A percentile compares a stretch with the other conserved stretches of the same genome.
Evolutionary conservation across 2,797 vertebrate species (phyloP).

Genomic region (Sphenodon punctatus): DNA sequence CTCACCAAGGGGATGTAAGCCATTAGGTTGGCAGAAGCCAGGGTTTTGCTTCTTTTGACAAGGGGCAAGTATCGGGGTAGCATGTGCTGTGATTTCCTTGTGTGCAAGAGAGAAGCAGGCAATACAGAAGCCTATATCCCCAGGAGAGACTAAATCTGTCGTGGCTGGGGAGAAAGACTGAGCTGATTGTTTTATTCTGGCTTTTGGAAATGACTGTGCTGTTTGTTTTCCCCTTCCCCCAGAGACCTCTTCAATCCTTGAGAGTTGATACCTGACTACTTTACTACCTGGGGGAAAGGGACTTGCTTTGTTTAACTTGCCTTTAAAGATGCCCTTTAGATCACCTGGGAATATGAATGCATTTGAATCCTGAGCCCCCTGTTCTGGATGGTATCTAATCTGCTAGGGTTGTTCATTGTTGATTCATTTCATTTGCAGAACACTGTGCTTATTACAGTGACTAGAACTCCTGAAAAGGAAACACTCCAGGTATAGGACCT

Average conservation of each 20-base stretch:
- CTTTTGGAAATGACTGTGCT: background rate
- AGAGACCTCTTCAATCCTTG: background rate
- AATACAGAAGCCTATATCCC: background rate
- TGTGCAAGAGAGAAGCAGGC: fast-evolving
- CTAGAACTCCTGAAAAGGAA: background rate
- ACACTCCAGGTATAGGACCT: background rate
- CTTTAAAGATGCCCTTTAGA: background rate
- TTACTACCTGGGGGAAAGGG: fast-evolving
- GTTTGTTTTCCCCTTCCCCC: background rate
- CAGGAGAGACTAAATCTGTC: fast-evolving
- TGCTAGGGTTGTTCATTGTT: background rate
- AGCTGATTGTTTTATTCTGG: background rate
- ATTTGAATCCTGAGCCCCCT: fast-evolving
- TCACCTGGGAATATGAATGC: background rate
- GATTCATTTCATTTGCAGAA: fast-evolving
- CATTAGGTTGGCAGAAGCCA: background rate
- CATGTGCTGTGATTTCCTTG: background rate
- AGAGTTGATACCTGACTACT: background rate
- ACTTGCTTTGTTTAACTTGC: background rate
- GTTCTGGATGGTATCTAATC: background rate
- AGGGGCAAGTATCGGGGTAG: fast-evolving
- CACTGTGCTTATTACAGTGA: background rate
- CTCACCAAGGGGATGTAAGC: background rate
- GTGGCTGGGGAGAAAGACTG: fast-evolving
- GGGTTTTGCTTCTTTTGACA: background rate